Evolutionary conservation across 2,888 invertebrate genomes (phyloP), one percentile per base, ranked within the genome.

Genomic region (Epiperipatus broadwayi): DNA sequence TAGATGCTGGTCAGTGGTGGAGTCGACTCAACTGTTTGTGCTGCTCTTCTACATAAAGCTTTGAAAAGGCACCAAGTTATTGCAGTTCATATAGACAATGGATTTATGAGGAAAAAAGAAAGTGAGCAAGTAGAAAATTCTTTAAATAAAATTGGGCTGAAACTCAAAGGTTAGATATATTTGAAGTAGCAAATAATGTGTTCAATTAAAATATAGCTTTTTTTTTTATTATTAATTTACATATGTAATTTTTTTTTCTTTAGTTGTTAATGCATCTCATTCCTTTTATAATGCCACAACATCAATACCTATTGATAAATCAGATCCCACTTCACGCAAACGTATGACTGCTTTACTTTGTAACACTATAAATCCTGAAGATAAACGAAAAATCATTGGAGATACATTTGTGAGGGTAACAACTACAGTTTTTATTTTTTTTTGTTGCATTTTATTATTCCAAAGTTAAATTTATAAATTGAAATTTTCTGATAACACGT

Each of bases 21-120:
- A 19, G 97, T 97, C 4, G 97, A 99, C 64, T 97, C 95, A 1
- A 87, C 95, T n/a, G 97, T 99, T 7, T 97, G 95, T 65, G 93
- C 93, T 19, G 93, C 93, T 16, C 65, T 99, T 43, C 66, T 97
- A 37, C 76, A 83, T 58, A 78, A 78, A 57, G 89, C 95, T 7
- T 67, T 99, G 35, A 71, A 73, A 43, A 78, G 81, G 51, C 85
- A 89, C 61, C 61, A 68, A 50, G 66, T 97, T 42, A 83, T 93
- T 53, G 93, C 93, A 20, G 71, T 95, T 46, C 95, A 97, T 64
- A 84, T 97, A 51, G 93, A 97, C 61, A 95, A 97, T 59, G 97
- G 97, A 38, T 97, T 95, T 59, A 91, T 99, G 91, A 71, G 95
- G 47, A 85, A 87, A 61, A 75, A 81, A 51, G 97, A 97, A 62